These are phyloP conservation scores for Oreamnos americanus DNA, from an alignment of 2,113 vertebrate genomes.

Conservation along the genomic window DNA sequence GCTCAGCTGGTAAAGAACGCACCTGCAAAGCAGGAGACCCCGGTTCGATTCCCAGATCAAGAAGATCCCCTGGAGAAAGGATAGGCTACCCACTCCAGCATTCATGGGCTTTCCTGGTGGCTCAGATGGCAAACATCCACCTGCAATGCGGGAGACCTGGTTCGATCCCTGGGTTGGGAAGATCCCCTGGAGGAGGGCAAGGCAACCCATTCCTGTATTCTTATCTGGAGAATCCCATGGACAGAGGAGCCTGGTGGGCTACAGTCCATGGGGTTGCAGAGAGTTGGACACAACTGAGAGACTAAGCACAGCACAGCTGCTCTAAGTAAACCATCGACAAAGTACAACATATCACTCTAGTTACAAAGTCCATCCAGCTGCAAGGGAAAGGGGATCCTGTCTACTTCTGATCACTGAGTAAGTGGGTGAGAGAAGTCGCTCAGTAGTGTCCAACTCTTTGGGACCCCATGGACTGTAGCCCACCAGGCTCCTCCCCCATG, in stretches of 20 bases:
- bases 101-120: background rate
- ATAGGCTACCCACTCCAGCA: background rate
- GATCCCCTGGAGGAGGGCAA: background rate
- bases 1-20: background rate
- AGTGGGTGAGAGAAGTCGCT: too few relatives aligned
- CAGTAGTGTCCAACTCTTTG: too few relatives aligned
- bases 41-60: accelerated
- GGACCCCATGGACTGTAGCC: too few relatives aligned
- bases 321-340: background rate
- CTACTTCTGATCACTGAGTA: background rate
- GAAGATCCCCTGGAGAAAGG: background rate
- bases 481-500: too few relatives aligned
- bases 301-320: background rate
- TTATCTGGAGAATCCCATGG: background rate
- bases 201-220: background rate
- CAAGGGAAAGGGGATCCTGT: background rate
- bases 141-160: background rate
- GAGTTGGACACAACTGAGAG: background rate
- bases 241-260: background rate
- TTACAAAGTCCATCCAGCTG: background rate
- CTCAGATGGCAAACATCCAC: background rate
- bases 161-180: background rate
- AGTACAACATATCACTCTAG: background rate
- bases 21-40: background rate
- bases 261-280: background rate